Evolutionary conservation across 2,888 invertebrate species (phyloP).

Genomic region (Zygaena filipendulae): DNA sequence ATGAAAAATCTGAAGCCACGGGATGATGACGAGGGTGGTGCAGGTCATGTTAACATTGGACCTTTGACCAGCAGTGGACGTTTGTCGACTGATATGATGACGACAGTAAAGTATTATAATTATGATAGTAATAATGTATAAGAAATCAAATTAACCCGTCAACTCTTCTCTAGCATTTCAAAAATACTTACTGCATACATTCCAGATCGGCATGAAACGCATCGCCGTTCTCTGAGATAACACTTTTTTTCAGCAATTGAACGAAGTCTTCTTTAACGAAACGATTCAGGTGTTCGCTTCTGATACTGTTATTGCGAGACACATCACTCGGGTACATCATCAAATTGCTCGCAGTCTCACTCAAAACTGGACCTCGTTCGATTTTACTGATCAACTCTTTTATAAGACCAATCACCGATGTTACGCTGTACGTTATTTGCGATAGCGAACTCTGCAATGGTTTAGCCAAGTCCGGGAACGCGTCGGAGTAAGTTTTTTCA

Average conservation of each 20-base stretch:
- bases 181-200: constrained; percentile 54
- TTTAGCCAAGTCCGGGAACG: constrained; percentile 83
- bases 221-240: constrained; percentile 21
- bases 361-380: constrained; percentile 32
- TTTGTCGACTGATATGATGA: too few relatives aligned
- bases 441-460: constrained; percentile 76
- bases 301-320: too few relatives aligned
- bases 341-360: constrained; percentile 44
- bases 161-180: too few relatives aligned
- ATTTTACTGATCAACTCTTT: constrained; percentile 46
- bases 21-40: too few relatives aligned
- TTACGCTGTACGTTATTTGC: constrained; percentile 74
- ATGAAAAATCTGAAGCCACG: too few relatives aligned
- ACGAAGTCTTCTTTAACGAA: constrained; percentile 46
- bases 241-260: constrained; percentile 36
- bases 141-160: too few relatives aligned
- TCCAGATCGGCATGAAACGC: constrained; percentile 36
- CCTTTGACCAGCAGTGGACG: too few relatives aligned
- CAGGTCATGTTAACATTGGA: too few relatives aligned
- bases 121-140: too few relatives aligned
- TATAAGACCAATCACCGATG: constrained; percentile 63
- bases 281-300: too few relatives aligned
- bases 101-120: too few relatives aligned
- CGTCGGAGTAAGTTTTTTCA: constrained; percentile 63
- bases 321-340: constrained; percentile 59